Percentiles rank a stretch among this genome's conserved stretches.
phyloP scores from a whole-genome alignment of 2,113 vertebrate genomes.

The Grantiella picta region DNA sequence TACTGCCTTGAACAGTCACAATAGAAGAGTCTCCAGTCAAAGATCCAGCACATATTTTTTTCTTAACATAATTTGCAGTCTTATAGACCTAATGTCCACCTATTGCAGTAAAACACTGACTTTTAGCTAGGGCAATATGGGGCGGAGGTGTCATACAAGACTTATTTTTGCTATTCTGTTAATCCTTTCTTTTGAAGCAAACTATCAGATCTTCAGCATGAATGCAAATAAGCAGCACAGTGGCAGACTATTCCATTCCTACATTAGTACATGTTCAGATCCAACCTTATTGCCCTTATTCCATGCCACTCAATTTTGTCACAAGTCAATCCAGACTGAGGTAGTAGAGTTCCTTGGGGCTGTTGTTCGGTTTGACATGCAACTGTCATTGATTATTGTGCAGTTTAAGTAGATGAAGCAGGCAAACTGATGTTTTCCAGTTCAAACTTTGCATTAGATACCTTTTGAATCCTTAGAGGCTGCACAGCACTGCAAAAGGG shows the following conservation, averaged over 20 bases:
- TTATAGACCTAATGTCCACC: not conserved
- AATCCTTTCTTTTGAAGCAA: not conserved
- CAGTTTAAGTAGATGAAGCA: not conserved
- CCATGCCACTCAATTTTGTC: not conserved
- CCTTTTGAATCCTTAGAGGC: not conserved
- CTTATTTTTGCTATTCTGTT: not conserved
- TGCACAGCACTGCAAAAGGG: not conserved
- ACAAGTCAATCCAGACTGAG: not conserved
- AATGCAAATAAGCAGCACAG: not conserved
- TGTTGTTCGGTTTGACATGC: conserved; percentile 29
- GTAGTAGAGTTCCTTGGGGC: not conserved
- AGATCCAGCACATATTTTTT: not conserved
- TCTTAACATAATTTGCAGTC: not conserved
- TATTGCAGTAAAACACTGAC: not conserved
- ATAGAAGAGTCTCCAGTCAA: not conserved
- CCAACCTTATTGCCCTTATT: not conserved
- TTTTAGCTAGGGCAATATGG: not conserved
- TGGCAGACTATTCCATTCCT: not conserved
- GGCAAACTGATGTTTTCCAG: not conserved
- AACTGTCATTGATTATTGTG: not conserved
- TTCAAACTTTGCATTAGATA: not conserved
- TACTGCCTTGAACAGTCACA: not conserved
- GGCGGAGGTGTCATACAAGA: not conserved
- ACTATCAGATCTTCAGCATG: not conserved
- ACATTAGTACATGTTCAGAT: not conserved